Evolutionary conservation across 2,888 invertebrate species (phyloP), one percentile per base, ranked within the genome.

Genomic region (Drosophila incognita): DNA sequence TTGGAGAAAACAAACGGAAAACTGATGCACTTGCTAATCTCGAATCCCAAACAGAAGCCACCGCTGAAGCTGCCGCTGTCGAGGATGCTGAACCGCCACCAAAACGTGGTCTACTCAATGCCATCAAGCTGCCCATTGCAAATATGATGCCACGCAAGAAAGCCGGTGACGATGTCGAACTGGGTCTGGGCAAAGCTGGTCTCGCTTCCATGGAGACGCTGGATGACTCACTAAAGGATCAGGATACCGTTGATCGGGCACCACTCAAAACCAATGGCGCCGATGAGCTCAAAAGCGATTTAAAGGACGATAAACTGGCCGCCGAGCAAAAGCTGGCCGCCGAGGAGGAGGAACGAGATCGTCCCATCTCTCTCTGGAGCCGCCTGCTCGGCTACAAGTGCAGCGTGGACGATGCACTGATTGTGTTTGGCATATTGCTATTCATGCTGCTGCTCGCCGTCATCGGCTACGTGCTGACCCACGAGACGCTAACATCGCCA

Each of bases 171-270:
- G 95, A 95, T 90, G 91, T 94, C 36, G 94, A 95, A 67, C 93
- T 94, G 56, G 94, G 94, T 66, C 90, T 94, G 62, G 94, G 94
- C 69, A 95, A 95, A 80, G 96, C 96, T 8, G 95, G 96, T 27
- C 94, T 97, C 59, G 97, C 97, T 1, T 97, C 97, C 8, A 96
- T 96, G 95, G 97, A 97, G 92, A 97, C 97, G 0, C 93, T 97
- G 52, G 97, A 96, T 89, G 97, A 97, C 83, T 95, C 95, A 79
- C 93, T 94, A 24, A 94, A 95, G 63, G 95, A 95, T 79, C 94
- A 95, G 21, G 96, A 95, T 64, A 95, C 95, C 71, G 94, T 93
- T 3, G 94, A 94, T 73, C 91, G 91, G 66, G 92, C 92, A 0
- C 95, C 91, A 2, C 83, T 92, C 3, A 92, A 92, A 48, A 92